Conservation (phyloP, 2,888 invertebrate species). For the Pollenia amentaria region DNA sequence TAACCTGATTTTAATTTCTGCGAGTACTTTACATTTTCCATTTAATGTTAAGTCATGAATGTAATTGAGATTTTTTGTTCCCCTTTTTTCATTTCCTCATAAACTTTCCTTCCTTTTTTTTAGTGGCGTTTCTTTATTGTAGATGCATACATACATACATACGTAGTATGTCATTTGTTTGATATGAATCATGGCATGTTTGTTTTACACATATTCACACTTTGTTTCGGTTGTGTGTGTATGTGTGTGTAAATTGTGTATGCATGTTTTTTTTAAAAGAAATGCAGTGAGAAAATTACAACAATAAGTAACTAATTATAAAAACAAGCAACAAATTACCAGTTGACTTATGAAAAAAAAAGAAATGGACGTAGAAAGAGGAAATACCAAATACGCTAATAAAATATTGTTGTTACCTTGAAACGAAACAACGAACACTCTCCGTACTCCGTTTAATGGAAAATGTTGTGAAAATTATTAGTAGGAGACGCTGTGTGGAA, state of each 20-base stretch:
- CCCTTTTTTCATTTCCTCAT: constrained; percentile 1
- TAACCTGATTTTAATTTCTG: constrained; percentile 53
- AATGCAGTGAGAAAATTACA: constrained; percentile 38
- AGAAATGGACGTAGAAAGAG: constrained; percentile 18
- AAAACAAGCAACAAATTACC: constrained; percentile 57
- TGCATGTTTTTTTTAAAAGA: background rate
- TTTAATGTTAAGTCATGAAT: constrained; percentile 80
- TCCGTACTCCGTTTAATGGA: background rate
- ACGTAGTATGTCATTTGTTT: constrained; percentile 28
- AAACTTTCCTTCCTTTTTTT: constrained; percentile 29
- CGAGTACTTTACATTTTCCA: constrained; percentile 74
- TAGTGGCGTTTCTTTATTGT: constrained; percentile 11
- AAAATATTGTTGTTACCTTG: constrained; percentile 58
- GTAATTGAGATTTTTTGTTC: constrained; percentile 79
- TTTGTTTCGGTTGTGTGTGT: background rate
- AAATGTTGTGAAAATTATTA: constrained; percentile 2
- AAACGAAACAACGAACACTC: background rate
- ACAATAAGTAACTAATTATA: constrained; percentile 53
- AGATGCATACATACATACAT: too few species aligned
- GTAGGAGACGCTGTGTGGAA: background rate
- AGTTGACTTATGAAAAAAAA: constrained; percentile 32
- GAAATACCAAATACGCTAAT: constrained; percentile 54
- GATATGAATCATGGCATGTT: constrained; percentile 39
- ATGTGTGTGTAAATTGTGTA: background rate
- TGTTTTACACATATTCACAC: background rate